Base-by-base conservation (phyloP, 2,797 vertebrate species). In the Sorex maritimensis region DNA sequence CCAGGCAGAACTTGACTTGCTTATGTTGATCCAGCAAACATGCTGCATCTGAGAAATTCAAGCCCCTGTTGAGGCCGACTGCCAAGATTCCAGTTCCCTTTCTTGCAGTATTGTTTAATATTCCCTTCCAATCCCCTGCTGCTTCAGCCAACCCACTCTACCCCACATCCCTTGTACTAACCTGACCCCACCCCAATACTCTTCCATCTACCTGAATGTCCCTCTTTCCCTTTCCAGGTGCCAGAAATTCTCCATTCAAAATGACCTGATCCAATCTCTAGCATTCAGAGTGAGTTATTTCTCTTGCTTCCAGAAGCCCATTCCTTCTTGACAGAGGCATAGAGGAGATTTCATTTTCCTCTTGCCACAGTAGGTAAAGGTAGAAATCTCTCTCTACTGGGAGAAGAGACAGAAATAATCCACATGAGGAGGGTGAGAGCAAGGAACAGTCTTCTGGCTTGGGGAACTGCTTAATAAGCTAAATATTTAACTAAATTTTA, bases 1-100 rank as follows among this genome's bases (percentile, higher is more conserved):
- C 52, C 21, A 80, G 52, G 34, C 11, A 88, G 63, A 91, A 85
- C 46, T 5, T 81, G n/a, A 81, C 77, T 63, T 83, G 28, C 75
- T 88, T 68, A 84, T 44, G 34, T 82, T 21, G 21, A 75, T 72
- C 67, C 41, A 65, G 23, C 15, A 95, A 81, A 73, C 58, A 23
- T 81, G 30, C 41, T 63, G 24, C 75, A 94, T 84, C 44, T 82
- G 68, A 91, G 79, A 90, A 91, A 88, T 61, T 52, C 28, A 73
- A 83, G 73, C 0, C 77, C 41, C 9, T 24, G 24, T 8, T 34
- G 11, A 58, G 73, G 41, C 72, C 44, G 13, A 75, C 44, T 72
- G 46, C 77, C 85, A 85, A 78, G 46, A 92, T 86, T 79, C 71
- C 24, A n/a, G 63, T 81, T 93, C 38, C 73, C 34, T 82, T 74